A percentile compares a stretch with the other conserved stretches of the same genome.
Conservation (phyloP, 2,113 vertebrate genomes). For the Tragelaphus buxtoni region DNA sequence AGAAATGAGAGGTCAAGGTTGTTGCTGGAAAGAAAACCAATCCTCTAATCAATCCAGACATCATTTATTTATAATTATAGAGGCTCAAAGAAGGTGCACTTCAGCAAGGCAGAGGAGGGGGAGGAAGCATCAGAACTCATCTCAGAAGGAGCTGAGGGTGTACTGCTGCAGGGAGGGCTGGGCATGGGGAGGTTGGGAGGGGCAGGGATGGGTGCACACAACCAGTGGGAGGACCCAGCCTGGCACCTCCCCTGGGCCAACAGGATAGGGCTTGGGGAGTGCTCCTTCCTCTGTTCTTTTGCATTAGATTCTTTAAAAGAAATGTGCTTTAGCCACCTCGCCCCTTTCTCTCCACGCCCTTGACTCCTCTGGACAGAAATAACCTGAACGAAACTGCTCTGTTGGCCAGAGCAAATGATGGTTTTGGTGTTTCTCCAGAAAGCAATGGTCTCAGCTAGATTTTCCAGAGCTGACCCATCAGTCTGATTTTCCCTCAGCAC, state of each 20-base stretch:
- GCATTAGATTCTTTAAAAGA: conserved; percentile 37
- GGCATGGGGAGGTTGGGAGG: background rate
- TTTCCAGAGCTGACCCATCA: conserved; percentile 10
- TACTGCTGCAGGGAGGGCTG: background rate
- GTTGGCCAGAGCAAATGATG: conserved; percentile 29
- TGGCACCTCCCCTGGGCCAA: conserved; percentile 1
- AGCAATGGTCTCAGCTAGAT: conserved; percentile 29
- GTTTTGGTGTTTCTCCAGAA: conserved; percentile 62
- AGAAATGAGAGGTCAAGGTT: conserved; percentile 60
- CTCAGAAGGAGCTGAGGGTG: background rate
- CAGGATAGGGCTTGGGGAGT: conserved; percentile 40
- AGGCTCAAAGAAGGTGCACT: conserved; percentile 41
- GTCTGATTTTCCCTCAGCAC: conserved; percentile 20
- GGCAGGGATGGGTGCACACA: background rate
- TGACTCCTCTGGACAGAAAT: conserved; percentile 57
- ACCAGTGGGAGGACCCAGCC: background rate
- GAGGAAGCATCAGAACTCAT: background rate
- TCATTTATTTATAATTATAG: conserved; percentile 73
- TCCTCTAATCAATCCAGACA: conserved; percentile 72
- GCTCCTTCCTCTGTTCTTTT: conserved; percentile 8
- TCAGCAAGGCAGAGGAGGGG: background rate
- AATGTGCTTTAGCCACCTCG: conserved; percentile 4
- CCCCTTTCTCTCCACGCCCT: background rate
- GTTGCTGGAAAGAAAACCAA: conserved; percentile 59
- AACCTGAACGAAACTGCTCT: conserved; percentile 43